Base-by-base conservation (phyloP, 2,797 vertebrate genomes). In the Melanotaenia pygmaea region DNA sequence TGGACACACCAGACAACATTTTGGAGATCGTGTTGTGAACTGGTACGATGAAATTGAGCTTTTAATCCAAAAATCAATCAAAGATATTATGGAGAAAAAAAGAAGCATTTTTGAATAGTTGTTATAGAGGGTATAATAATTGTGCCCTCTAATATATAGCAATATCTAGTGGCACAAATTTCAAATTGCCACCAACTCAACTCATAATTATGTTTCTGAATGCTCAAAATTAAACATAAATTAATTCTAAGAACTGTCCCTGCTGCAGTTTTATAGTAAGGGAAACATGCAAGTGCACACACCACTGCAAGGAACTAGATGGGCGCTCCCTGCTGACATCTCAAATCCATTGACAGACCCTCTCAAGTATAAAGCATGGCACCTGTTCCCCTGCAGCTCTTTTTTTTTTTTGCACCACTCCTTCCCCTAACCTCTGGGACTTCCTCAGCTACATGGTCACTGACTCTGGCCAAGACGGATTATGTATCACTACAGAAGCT, bases 371-470 rank as follows among this genome's bases (percentile, higher is more conserved):
- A 93, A 85, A 91, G 72, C 64, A 72, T 87, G 88, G 88, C 94
- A 95, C 93, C 95, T 95, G 94, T 93, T 80, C 85, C 67, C 62
- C 63, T 35, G 22, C 70, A 74, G 81, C 77, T 63, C 43, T 43
- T 26, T 26, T 37, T 26, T 26, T 37, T 40, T 68, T 64, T 72
- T 60, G 35, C 76, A 69, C 67, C 74, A 47, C 64, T 63, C 54
- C 37, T 56, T 76, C 51, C 72, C 59, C 58, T 57, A 74, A 70
- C 83, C 78, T 61, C 82, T 79, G 84, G 76, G 82, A 86, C 80
- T 70, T 70, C 86, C 77, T 81, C 74, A 86, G 78, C 78, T 74
- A 88, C 92, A 85, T 94, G 89, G 83, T 94, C 93, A 93, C 72
- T 40, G 62, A 61, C 82, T 92, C 81, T 54, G 60, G 71, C 80